Conservation (phyloP, 2,797 vertebrate species). For the Sarcoramphus papa region DNA sequence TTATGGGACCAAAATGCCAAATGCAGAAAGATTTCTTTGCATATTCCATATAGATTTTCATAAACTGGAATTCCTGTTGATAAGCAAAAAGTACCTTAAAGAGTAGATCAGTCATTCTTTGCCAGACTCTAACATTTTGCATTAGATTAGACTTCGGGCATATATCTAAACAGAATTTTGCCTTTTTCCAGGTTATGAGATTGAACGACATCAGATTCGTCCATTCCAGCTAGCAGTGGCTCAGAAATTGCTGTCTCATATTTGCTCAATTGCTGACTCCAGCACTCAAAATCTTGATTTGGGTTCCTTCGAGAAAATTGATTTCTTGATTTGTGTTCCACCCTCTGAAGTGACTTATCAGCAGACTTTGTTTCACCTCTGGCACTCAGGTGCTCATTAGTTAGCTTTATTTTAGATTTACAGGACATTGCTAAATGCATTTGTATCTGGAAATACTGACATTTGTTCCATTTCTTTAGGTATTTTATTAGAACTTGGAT, state of each 20-base stretch:
- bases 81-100: background rate
- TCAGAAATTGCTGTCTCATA: conserved; percentile 93
- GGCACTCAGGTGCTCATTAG: conserved; percentile 86
- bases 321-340: conserved; percentile 94
- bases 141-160: background rate
- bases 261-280: conserved; percentile 96
- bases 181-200: conserved; percentile 78
- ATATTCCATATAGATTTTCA: background rate
- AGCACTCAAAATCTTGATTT: conserved; percentile 97
- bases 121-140: background rate
- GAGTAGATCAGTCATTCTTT: background rate
- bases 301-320: conserved; percentile 94
- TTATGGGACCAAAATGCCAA: background rate
- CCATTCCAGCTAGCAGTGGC: conserved; percentile 95
- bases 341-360: conserved; percentile 95
- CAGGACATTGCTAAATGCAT: background rate
- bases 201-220: conserved; percentile 81
- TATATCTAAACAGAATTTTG: conserved; percentile 7
- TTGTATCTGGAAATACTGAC: background rate
- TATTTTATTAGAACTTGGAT: conserved; percentile 87
- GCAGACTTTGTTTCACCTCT: conserved; percentile 89
- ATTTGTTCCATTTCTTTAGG: conserved; percentile 71
- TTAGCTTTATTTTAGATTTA: background rate
- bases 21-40: background rate
- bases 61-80: background rate